Percentiles rank a stretch among this genome's conserved stretches.
phyloP scores from a whole-genome alignment of 2,113 vertebrate genomes.

The Cryptomyrus ogoouensis region DNA sequence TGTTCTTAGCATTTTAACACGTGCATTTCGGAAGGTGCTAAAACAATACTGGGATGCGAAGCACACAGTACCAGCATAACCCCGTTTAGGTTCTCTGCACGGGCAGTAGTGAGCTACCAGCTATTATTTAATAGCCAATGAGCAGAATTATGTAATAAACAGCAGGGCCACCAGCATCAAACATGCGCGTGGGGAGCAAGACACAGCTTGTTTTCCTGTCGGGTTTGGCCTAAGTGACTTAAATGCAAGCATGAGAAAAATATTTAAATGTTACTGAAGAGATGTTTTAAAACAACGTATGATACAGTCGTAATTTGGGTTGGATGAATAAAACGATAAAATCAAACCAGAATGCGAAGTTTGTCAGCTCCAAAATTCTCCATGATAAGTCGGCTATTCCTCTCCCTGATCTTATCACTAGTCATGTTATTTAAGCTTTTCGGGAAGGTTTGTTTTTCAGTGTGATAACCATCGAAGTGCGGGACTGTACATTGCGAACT shows the following conservation, averaged over 20 bases:
- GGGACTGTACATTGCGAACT: neutral
- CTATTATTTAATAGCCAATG: neutral
- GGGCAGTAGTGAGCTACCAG: neutral
- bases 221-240: neutral
- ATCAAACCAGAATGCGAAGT: neutral
- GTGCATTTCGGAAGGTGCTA: neutral
- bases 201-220: neutral
- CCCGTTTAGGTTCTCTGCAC: neutral
- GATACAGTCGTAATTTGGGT: neutral
- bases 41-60: neutral
- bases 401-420: neutral
- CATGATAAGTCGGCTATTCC: neutral
- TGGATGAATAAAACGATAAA: neutral
- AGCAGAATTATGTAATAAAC: neutral
- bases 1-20: neutral
- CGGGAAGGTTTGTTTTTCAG: neutral
- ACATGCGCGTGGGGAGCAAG: neutral
- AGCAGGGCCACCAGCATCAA: neutral
- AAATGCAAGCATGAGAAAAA: neutral
- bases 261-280: neutral
- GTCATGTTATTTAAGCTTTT: neutral
- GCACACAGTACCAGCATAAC: neutral
- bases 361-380: neutral
- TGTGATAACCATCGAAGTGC: neutral
- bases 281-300: neutral